These are phyloP conservation scores for Cerastis leucographa DNA, from an alignment of 2,888 invertebrate species.

Conservation along the genomic window DNA sequence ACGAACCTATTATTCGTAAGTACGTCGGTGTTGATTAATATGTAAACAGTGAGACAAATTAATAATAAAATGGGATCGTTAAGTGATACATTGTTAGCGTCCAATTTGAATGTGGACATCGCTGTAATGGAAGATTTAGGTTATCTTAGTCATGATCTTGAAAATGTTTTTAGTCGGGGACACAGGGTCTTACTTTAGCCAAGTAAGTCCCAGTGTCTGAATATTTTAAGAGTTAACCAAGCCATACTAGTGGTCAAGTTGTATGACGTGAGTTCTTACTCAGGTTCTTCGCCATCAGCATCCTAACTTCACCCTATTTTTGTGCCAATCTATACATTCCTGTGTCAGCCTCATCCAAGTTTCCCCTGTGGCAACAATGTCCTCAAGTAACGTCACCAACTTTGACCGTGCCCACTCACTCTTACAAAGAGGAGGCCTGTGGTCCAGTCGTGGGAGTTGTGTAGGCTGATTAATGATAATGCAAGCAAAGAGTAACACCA, in stretches of 20 bases:
- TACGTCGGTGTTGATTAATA: slow-evolving; percentile 26
- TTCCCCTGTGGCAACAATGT: too few relatives aligned
- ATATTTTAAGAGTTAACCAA: too few relatives aligned
- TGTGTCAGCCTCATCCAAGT: too few relatives aligned
- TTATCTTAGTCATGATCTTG: not conserved
- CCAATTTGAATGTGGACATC: slow-evolving; percentile 3
- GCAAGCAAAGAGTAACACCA: not conserved
- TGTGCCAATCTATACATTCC: too few relatives aligned
- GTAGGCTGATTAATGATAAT: not conserved
- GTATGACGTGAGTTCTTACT: too few relatives aligned
- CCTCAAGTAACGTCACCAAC: too few relatives aligned
- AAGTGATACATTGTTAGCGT: not conserved
- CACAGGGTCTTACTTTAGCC: too few relatives aligned
- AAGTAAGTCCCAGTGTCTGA: too few relatives aligned
- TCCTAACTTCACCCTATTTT: too few relatives aligned
- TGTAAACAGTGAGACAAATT: slow-evolving; percentile 35
- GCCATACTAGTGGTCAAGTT: too few relatives aligned
- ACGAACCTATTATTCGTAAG: slow-evolving; percentile 17
- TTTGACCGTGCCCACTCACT: not conserved
- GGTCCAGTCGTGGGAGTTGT: not conserved
- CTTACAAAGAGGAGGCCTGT: not conserved
- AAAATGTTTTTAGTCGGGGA: not conserved
- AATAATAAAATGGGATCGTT: not conserved
- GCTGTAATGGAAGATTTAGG: not conserved
- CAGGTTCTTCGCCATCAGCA: too few relatives aligned